A percentile compares a stretch with the other conserved stretches of the same genome.
phyloP scores from a whole-genome alignment of 2,888 invertebrate species.

The Hirtodrosophila duncani region DNA sequence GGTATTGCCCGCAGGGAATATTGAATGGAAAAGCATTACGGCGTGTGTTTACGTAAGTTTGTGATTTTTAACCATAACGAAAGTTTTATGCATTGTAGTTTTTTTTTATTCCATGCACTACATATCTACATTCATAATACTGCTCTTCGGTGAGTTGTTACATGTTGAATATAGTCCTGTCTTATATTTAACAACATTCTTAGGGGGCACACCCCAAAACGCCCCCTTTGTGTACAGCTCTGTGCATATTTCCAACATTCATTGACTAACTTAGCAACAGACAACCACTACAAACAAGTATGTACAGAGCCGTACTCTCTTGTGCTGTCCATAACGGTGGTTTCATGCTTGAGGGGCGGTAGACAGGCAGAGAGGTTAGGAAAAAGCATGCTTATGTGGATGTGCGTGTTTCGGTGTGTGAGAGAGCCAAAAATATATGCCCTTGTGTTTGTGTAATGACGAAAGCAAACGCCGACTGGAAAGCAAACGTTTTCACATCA shows the following conservation, averaged over 20 bases:
- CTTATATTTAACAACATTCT: too few species aligned
- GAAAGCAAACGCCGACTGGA: slow-evolving; percentile 35
- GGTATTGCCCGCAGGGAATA: too few species aligned
- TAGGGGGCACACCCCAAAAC: too few species aligned
- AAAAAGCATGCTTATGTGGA: slow-evolving; percentile 15
- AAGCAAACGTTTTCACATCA: too few species aligned
- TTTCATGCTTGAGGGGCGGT: too few species aligned
- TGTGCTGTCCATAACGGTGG: slow-evolving; percentile 41
- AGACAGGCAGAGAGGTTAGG: neutral
- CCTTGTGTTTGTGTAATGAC: slow-evolving; percentile 37
- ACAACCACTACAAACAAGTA: slow-evolving; percentile 34
- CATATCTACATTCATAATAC: neutral
- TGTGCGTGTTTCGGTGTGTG: slow-evolving; percentile 45
- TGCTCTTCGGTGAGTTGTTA: too few species aligned
- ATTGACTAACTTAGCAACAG: slow-evolving; percentile 67
- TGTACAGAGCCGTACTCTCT: slow-evolving; percentile 22
- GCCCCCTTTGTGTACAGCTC: slow-evolving; percentile 5
- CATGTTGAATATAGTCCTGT: too few species aligned
- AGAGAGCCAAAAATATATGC: slow-evolving; percentile 51
- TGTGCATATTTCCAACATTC: slow-evolving; percentile 26
- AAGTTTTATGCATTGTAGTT: slow-evolving; percentile 25
- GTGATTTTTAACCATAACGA: too few species aligned
- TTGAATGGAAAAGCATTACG: neutral
- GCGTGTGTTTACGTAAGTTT: slow-evolving; percentile 40
- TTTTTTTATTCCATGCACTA: slow-evolving; percentile 22